Conservation (phyloP, 2,888 invertebrate species). For the Notocelia uddmanniana region DNA sequence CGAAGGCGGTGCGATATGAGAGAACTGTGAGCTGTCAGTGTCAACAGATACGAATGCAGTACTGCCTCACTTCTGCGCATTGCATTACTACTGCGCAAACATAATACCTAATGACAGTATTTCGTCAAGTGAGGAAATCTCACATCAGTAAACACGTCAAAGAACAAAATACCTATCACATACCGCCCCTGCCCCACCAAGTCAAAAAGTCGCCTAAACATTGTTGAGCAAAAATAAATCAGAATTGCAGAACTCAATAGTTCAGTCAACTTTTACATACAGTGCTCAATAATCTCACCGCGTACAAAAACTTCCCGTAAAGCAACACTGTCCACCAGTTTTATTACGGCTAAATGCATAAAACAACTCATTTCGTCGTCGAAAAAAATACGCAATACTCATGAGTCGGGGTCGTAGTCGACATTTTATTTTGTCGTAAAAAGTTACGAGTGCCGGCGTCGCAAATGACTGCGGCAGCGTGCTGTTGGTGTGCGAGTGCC, state of each 20-base stretch:
- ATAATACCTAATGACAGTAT: too few relatives aligned
- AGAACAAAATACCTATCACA: too few relatives aligned
- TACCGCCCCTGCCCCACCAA: too few relatives aligned
- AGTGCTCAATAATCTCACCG: background rate
- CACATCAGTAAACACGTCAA: too few relatives aligned
- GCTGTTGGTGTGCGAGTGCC: slow-evolving; percentile 10
- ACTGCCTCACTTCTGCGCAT: too few relatives aligned
- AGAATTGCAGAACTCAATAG: background rate
- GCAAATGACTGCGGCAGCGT: slow-evolving; percentile 43
- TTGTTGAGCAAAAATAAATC: too few relatives aligned
- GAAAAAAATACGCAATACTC: slow-evolving; percentile 39
- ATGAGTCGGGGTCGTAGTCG: slow-evolving; percentile 39
- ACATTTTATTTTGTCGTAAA: slow-evolving; percentile 44
- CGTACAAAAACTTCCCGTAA: slow-evolving; percentile 28
- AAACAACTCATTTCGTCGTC: slow-evolving; percentile 44
- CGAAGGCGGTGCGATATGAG: too few relatives aligned
- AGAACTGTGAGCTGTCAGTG: too few relatives aligned
- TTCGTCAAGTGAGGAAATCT: too few relatives aligned
- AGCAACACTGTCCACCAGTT: slow-evolving; percentile 30
- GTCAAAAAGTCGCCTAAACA: too few relatives aligned
- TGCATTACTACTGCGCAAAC: too few relatives aligned
- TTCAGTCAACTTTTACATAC: background rate
- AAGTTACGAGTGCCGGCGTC: slow-evolving; percentile 29
- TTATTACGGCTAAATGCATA: slow-evolving; percentile 44
- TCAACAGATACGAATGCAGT: too few relatives aligned